Conservation (phyloP, 2,888 invertebrate genomes). For the Agonopterix heracliana region DNA sequence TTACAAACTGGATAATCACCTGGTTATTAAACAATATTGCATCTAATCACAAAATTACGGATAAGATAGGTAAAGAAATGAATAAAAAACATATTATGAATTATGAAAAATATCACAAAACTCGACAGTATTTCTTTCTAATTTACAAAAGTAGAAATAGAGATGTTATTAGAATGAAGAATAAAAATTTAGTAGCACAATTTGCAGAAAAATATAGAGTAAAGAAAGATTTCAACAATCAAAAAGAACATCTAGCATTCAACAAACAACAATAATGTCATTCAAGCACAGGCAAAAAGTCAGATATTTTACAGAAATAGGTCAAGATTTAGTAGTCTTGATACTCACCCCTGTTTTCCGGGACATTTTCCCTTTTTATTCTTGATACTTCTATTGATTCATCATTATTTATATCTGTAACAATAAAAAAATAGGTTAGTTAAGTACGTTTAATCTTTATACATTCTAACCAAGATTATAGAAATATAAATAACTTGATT, state of each 20-base stretch:
- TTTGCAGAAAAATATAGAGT: constrained; percentile 7
- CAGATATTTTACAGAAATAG: constrained; percentile 25
- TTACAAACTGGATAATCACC: no score
- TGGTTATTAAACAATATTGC: no score
- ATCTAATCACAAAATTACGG: no score
- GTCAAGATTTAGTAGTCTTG: neutral
- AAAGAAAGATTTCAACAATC: constrained; percentile 11
- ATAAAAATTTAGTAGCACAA: neutral
- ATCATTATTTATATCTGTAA: constrained; percentile 60
- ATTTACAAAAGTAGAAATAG: neutral
- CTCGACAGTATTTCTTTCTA: no score
- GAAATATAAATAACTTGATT: no score
- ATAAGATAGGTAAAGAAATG: no score
- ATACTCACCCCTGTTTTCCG: constrained; percentile 70
- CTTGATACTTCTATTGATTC: constrained; percentile 61
- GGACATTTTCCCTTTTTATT: constrained; percentile 66
- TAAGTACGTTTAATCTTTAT: no score
- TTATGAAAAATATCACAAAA: no score
- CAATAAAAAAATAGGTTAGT: constrained; percentile 21
- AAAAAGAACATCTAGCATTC: constrained; percentile 11
- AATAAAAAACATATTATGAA: no score
- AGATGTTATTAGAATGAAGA: neutral
- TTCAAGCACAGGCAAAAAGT: constrained; percentile 28
- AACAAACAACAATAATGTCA: constrained; percentile 14
- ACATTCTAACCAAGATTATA: no score